phyloP scores from a whole-genome alignment of 2,113 vertebrate species.

The Propithecus coquereli region DNA sequence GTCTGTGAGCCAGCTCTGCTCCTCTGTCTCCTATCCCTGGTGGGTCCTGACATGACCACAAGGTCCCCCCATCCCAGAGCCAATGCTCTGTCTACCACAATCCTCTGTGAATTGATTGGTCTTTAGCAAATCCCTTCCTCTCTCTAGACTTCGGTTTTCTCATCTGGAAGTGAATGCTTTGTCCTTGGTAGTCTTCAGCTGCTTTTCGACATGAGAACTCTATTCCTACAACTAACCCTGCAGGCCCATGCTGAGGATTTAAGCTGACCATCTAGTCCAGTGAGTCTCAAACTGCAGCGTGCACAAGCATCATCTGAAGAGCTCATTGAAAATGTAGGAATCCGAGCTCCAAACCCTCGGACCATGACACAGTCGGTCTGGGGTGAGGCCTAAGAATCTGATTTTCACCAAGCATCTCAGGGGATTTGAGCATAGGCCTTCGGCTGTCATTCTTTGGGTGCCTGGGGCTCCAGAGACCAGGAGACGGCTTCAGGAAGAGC shows the following conservation, averaged over 20 bases:
- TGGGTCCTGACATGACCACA: not conserved
- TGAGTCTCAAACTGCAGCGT: rapidly evolving
- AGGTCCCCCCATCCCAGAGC: too few relatives aligned
- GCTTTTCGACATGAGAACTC: not conserved
- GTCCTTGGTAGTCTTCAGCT: not conserved
- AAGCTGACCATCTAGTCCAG: not conserved
- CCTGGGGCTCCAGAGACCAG: too few relatives aligned
- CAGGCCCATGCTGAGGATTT: rapidly evolving
- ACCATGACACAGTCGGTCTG: not conserved
- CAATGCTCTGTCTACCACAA: not conserved
- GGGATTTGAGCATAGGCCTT: not conserved
- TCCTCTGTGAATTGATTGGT: not conserved
- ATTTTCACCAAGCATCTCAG: not conserved
- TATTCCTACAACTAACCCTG: not conserved
- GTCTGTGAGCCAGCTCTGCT: not conserved
- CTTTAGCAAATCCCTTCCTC: not conserved
- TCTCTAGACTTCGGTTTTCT: not conserved
- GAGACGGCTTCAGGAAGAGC: not conserved
- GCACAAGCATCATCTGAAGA: too few relatives aligned
- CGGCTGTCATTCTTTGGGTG: not conserved
- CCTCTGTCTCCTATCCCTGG: not conserved
- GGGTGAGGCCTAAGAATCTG: not conserved
- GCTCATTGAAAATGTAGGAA: not conserved
- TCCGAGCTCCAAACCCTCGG: too few relatives aligned
- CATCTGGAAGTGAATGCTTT: not conserved